phyloP scores from a whole-genome alignment of 2,113 vertebrate genomes.

The Sphaerodactylus townsendi region DNA sequence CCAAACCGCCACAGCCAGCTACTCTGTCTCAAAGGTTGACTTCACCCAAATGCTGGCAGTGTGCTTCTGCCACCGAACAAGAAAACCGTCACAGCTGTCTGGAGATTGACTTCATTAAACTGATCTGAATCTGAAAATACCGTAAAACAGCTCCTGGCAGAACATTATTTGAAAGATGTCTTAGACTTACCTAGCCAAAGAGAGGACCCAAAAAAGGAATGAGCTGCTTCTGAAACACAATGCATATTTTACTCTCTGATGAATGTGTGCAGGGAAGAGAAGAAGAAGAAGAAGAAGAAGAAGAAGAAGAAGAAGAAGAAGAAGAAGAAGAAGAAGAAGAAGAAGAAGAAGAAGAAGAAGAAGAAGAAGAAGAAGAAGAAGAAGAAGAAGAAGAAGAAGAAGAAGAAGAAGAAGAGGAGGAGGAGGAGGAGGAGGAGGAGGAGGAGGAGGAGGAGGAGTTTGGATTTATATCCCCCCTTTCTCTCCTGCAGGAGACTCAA shows the following conservation, averaged over 20 bases:
- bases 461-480: too few species aligned
- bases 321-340: too few species aligned
- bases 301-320: too few species aligned
- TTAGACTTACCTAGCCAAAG: neutral
- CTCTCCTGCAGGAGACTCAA: too few species aligned
- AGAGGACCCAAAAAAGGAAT: neutral
- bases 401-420: too few species aligned
- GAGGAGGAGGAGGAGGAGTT: too few species aligned
- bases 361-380: too few species aligned
- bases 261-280: too few species aligned
- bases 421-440: too few species aligned
- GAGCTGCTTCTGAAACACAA: neutral
- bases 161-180: neutral
- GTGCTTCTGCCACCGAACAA: neutral
- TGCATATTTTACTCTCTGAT: neutral
- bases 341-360: too few species aligned
- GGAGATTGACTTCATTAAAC: neutral
- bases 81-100: neutral
- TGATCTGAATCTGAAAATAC: neutral
- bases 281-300: too few species aligned
- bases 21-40: neutral
- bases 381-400: too few species aligned
- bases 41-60: neutral
- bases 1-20: neutral
- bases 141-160: neutral